These are phyloP conservation scores for Lymantria monacha DNA, from an alignment of 2,888 invertebrate genomes.

Conservation along the genomic window DNA sequence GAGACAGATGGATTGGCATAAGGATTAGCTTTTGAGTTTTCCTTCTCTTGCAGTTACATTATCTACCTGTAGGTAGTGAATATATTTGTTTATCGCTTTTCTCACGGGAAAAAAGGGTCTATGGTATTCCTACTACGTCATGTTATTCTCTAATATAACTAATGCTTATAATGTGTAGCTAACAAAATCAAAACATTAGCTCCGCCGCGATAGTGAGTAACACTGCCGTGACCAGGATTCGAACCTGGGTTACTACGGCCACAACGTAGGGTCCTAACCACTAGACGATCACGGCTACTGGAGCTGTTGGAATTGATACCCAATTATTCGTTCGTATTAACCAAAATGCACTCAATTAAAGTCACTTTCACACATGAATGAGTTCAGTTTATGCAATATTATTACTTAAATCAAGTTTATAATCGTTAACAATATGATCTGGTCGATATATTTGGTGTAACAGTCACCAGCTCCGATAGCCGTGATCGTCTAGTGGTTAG, in stretches of 20 bases:
- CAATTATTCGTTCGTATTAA: background rate
- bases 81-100: no score
- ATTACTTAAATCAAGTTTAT: background rate
- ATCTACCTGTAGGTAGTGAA: no score
- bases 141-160: no score
- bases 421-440: background rate
- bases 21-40: no score
- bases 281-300: slow-evolving; percentile 87
- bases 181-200: background rate
- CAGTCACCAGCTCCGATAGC: slow-evolving; percentile 76
- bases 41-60: no score
- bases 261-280: slow-evolving; percentile 89
- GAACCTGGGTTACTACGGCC: slow-evolving; percentile 90
- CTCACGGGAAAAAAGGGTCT: no score
- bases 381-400: background rate
- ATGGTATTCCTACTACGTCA: no score
- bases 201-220: slow-evolving; percentile 1
- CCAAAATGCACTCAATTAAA: background rate
- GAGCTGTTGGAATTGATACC: slow-evolving; percentile 79
- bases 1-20: no score
- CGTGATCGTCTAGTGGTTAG: slow-evolving; percentile 89
- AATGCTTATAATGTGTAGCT: no score
- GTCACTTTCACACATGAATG: slow-evolving; percentile 3
- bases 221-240: slow-evolving; percentile 82
- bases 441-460: slow-evolving; percentile 55